A percentile compares a stretch with the other conserved stretches of the same genome.
Evolutionary conservation across 2,113 vertebrate species (phyloP).

Genomic region (Sarotherodon lohbergeri): DNA sequence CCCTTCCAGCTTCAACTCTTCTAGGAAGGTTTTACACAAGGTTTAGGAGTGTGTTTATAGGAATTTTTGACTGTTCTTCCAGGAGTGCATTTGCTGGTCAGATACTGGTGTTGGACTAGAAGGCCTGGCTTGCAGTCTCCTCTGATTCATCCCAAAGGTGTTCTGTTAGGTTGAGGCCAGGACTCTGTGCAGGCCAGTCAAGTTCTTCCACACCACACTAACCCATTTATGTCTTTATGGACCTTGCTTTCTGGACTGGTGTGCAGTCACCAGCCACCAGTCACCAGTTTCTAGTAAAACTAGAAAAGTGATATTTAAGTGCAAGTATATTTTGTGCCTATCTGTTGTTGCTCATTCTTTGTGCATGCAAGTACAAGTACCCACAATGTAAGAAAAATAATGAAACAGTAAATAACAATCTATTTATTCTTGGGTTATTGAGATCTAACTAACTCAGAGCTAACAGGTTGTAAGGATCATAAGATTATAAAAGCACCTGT

Average conservation of each 20-base stretch:
- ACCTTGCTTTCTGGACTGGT: not conserved
- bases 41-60: not conserved
- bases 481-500: not conserved
- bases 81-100: not conserved
- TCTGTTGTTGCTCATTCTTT: not conserved
- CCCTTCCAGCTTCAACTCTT: not conserved
- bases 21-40: not conserved
- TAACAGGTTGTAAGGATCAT: not conserved
- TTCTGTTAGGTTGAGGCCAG: not conserved
- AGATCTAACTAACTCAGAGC: not conserved
- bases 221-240: not conserved
- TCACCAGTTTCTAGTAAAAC: not conserved
- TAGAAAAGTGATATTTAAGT: not conserved
- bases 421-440: not conserved
- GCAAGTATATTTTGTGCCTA: not conserved
- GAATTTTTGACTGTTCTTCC: not conserved
- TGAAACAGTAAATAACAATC: not conserved
- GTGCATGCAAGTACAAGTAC: not conserved
- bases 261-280: not conserved
- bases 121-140: not conserved
- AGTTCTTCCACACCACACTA: not conserved
- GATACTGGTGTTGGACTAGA: not conserved
- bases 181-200: not conserved
- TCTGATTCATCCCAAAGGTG: not conserved
- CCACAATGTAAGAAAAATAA: not conserved